phyloP scores from a whole-genome alignment of 2,797 vertebrate genomes.

The Aplochiton taeniatus region DNA sequence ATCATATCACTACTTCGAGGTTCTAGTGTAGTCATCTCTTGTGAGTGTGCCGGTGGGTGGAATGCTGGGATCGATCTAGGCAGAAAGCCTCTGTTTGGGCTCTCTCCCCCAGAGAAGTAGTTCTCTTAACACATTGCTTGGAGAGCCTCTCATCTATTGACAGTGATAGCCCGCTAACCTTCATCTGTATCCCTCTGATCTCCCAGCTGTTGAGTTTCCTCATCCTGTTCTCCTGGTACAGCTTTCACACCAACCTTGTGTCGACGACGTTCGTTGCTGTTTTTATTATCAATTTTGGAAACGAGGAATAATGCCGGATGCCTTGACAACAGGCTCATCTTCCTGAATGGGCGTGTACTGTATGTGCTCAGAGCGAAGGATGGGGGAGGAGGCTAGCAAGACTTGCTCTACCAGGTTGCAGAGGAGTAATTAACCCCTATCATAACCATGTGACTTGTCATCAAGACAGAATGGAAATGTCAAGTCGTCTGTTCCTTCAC shows the following conservation, averaged over 20 bases:
- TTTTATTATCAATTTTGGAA: neutral
- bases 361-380: constrained; percentile 6
- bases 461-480: constrained; percentile 35
- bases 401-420: constrained; percentile 35
- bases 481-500: neutral
- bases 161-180: constrained; percentile 21
- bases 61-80: neutral
- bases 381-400: constrained; percentile 5
- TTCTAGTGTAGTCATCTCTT: neutral
- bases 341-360: too few species aligned
- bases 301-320: too few species aligned
- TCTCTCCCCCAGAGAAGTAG: constrained; percentile 8
- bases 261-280: neutral
- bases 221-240: constrained; percentile 30
- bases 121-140: constrained; percentile 14
- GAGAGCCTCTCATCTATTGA: constrained; percentile 23
- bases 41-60: neutral
- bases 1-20: neutral
- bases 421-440: constrained; percentile 60
- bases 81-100: neutral
- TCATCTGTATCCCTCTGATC: constrained; percentile 32
- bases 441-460: constrained; percentile 44
- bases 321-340: too few species aligned
- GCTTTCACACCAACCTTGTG: constrained; percentile 31
- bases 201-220: constrained; percentile 28